Evolutionary conservation across 2,113 vertebrate species (phyloP).

Genomic region (Holacanthus passer): DNA sequence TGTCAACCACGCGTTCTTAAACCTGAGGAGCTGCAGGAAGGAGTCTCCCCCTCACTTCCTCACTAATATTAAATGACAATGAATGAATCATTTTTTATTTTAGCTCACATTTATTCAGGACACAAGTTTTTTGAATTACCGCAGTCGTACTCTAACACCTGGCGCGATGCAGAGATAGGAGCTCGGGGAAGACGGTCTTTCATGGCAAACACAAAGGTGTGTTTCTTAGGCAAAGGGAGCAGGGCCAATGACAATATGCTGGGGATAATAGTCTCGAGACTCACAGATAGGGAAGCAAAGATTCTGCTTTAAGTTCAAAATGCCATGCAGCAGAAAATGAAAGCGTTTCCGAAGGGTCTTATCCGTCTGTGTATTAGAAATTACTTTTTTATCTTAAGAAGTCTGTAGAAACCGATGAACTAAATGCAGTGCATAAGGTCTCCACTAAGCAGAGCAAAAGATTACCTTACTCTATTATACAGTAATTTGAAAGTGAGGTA

Average conservation of each 20-base stretch:
- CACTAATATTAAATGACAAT: slow-evolving; percentile 64
- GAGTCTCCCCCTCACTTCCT: slow-evolving; percentile 46
- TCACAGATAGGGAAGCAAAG: slow-evolving; percentile 51
- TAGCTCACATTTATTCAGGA: slow-evolving; percentile 44
- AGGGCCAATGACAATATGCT: slow-evolving; percentile 23
- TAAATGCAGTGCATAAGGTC: slow-evolving; percentile 79
- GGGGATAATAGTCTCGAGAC: slow-evolving; percentile 37
- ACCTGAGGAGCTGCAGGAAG: slow-evolving; percentile 55
- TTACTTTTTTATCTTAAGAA: slow-evolving; percentile 76
- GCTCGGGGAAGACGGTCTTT: background rate
- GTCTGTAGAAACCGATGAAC: slow-evolving; percentile 72
- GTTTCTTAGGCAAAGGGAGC: slow-evolving; percentile 29
- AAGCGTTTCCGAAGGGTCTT: slow-evolving; percentile 62
- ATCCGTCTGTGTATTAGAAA: slow-evolving; percentile 73
- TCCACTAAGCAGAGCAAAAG: slow-evolving; percentile 74
- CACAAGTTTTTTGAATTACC: slow-evolving; percentile 50
- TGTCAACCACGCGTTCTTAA: slow-evolving; percentile 64
- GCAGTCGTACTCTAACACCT: slow-evolving; percentile 6
- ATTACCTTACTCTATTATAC: slow-evolving; percentile 79
- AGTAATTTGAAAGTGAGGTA: slow-evolving; percentile 80
- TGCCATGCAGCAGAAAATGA: slow-evolving; percentile 67
- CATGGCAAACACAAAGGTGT: slow-evolving; percentile 3
- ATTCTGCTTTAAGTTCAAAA: slow-evolving; percentile 68
- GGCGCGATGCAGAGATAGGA: background rate
- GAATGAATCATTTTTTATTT: slow-evolving; percentile 58